Conservation (phyloP, 2,888 invertebrate genomes). For the Colostygia pectinataria region DNA sequence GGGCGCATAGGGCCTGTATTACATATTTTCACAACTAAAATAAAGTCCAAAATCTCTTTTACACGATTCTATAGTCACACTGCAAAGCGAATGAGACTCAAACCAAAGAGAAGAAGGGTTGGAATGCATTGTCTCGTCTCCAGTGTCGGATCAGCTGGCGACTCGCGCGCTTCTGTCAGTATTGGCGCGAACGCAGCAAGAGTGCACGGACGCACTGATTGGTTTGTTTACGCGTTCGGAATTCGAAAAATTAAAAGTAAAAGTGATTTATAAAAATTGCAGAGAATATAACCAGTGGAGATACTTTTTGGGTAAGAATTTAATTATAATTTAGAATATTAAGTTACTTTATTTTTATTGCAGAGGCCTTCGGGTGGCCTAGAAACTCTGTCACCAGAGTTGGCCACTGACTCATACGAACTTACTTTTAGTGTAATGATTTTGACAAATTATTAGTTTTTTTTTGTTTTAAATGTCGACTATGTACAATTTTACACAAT, state of each 20-base stretch:
- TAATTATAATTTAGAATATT: background rate
- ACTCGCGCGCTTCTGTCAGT: constrained; percentile 61
- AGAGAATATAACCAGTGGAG: background rate
- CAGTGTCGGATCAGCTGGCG: constrained; percentile 60
- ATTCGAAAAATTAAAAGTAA: constrained; percentile 26
- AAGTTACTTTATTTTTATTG: too few relatives aligned
- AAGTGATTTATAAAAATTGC: background rate
- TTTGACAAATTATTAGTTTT: too few relatives aligned
- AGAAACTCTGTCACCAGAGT: too few relatives aligned
- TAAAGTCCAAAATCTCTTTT: constrained; percentile 4
- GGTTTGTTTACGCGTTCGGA: constrained; percentile 38
- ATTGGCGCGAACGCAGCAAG: constrained; percentile 61
- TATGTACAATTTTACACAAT: too few relatives aligned
- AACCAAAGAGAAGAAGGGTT: constrained; percentile 23
- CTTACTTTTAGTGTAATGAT: too few relatives aligned
- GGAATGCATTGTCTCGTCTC: constrained; percentile 35
- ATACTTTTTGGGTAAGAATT: constrained; percentile 6
- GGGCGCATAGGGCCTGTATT: too few relatives aligned
- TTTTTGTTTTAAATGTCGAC: too few relatives aligned
- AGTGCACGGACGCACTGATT: constrained; percentile 39
- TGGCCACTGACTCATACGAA: too few relatives aligned
- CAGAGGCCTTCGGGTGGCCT: too few relatives aligned
- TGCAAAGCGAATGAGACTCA: constrained; percentile 18
- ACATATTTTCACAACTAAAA: background rate
- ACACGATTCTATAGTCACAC: background rate